A percentile compares a stretch with the other conserved stretches of the same genome.
phyloP scores from a whole-genome alignment of 2,797 vertebrate species.

The Crocidura indochinensis region DNA sequence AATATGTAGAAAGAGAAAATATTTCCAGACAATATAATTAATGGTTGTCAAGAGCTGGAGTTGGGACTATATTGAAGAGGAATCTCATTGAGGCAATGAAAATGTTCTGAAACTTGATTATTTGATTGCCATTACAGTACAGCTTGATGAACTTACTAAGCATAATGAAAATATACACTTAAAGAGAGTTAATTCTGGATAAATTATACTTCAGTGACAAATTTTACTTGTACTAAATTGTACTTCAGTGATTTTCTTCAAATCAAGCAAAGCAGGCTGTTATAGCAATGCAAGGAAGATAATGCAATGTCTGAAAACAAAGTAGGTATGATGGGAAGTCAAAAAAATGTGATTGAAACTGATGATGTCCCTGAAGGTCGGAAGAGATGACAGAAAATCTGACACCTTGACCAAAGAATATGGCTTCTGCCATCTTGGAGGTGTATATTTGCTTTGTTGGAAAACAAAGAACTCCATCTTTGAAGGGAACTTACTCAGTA shows the following conservation, averaged over 20 bases:
- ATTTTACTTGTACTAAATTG: background rate
- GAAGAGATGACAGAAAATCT: background rate
- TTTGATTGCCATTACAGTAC: background rate
- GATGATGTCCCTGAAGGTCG: background rate
- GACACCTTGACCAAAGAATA: background rate
- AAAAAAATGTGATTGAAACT: slow-evolving; percentile 40
- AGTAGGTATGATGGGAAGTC: background rate
- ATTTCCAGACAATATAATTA: background rate
- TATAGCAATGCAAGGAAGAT: slow-evolving; percentile 34
- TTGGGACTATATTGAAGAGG: background rate
- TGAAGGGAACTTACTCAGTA: slow-evolving; percentile 27
- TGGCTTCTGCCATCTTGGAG: background rate
- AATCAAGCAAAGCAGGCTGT: background rate
- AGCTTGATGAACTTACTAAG: slow-evolving; percentile 40
- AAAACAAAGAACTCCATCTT: slow-evolving; percentile 7
- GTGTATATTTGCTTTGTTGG: background rate
- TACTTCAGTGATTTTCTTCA: slow-evolving; percentile 17
- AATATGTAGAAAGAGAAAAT: slow-evolving; percentile 55
- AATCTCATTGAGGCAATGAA: background rate
- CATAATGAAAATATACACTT: background rate
- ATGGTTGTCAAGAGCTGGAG: background rate
- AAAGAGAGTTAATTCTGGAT: background rate
- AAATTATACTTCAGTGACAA: slow-evolving; percentile 24
- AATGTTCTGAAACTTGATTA: slow-evolving; percentile 42
- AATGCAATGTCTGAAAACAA: slow-evolving; percentile 10